Evolutionary conservation across 2,797 vertebrate genomes (phyloP).

Genomic region (Neosalanx taihuensis): DNA sequence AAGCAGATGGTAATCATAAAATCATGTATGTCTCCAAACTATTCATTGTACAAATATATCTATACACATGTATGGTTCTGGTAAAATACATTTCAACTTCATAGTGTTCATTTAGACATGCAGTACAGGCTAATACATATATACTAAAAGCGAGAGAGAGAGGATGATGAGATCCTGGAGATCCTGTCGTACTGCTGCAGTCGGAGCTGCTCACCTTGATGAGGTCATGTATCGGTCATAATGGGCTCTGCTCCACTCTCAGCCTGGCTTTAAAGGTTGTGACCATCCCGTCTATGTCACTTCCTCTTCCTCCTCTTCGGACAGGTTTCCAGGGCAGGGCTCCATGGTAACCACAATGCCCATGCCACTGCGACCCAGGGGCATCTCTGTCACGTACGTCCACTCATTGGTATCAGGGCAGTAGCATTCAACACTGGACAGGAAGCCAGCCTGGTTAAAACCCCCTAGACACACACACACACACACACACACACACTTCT

Average conservation of each 20-base stretch:
- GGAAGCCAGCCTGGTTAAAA: constrained; percentile 79
- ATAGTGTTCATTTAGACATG: background rate
- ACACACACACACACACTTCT: no score
- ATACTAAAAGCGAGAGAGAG: background rate
- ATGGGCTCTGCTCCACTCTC: background rate
- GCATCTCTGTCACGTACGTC: constrained; percentile 71
- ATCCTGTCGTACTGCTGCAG: constrained; percentile 33
- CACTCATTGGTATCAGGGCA: constrained; percentile 74
- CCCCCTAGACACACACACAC: constrained; percentile 64
- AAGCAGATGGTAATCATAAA: no score
- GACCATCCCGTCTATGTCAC: constrained; percentile 17
- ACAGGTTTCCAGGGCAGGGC: constrained; percentile 76
- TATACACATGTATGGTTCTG: background rate
- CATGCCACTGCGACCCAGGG: constrained; percentile 76
- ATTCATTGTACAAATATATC: background rate
- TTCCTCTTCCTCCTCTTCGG: constrained; percentile 37
- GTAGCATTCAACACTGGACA: constrained; percentile 77
- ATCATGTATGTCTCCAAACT: no score
- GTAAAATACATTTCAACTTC: background rate
- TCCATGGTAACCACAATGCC: constrained; percentile 84
- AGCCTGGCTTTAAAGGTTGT: background rate
- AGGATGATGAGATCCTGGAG: background rate
- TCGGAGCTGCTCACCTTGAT: constrained; percentile 8
- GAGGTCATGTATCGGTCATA: background rate
- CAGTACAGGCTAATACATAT: background rate